Percentiles rank a stretch among this genome's conserved stretches.
phyloP scores from a whole-genome alignment of 2,888 invertebrate genomes.

The Troides helena region DNA sequence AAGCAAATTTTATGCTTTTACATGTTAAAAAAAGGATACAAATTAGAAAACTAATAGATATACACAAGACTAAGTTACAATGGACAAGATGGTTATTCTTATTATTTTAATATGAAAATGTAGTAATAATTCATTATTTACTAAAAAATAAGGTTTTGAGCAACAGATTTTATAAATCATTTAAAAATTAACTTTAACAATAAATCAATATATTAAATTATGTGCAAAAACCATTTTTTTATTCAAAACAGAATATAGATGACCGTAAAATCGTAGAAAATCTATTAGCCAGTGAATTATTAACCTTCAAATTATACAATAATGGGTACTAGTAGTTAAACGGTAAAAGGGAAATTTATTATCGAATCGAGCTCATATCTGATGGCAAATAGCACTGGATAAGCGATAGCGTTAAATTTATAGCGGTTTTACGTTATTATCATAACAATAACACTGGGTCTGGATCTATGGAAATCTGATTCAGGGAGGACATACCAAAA shows the following conservation, averaged over 20 bases:
- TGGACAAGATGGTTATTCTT: too few relatives aligned
- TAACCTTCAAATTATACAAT: conserved; percentile 25
- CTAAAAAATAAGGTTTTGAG: too few relatives aligned
- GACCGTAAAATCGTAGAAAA: conserved; percentile 5
- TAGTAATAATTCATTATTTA: too few relatives aligned
- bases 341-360: conserved; percentile 29
- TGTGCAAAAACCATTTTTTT: neutral
- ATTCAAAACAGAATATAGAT: neutral
- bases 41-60: too few relatives aligned
- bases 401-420: conserved; percentile 58
- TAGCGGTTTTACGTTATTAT: conserved; percentile 50
- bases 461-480: conserved; percentile 40
- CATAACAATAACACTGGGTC: conserved; percentile 56
- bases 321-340: conserved; percentile 21
- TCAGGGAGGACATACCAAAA: neutral
- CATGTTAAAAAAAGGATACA: too few relatives aligned
- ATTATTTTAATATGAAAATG: too few relatives aligned
- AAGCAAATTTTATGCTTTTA: too few relatives aligned
- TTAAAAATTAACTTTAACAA: neutral
- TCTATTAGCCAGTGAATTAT: conserved; percentile 29
- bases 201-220: neutral
- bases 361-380: conserved; percentile 33
- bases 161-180: too few relatives aligned
- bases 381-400: conserved; percentile 33
- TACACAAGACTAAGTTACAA: too few relatives aligned